Conservation (phyloP, 2,797 vertebrate genomes). For the Bryconaethiops microstoma region DNA sequence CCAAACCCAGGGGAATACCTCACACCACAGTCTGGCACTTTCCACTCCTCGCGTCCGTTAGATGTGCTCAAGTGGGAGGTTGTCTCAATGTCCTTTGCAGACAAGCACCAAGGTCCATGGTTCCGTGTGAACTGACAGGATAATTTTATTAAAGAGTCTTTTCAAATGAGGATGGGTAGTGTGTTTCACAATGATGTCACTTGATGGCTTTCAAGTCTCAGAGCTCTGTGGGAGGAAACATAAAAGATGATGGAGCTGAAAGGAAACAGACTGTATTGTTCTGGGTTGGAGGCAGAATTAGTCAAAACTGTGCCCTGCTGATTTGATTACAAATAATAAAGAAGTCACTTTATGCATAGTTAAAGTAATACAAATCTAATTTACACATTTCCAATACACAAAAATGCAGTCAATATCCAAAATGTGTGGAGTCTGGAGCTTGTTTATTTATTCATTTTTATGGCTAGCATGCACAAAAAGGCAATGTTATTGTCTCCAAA, state of each 20-base stretch:
- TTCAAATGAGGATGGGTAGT: constrained; percentile 56
- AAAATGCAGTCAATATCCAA: no score
- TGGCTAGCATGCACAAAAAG: no score
- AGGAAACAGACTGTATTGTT: neutral
- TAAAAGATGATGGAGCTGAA: constrained; percentile 17
- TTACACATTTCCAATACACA: no score
- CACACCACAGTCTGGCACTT: constrained; percentile 5
- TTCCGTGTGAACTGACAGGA: constrained; percentile 46
- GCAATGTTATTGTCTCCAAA: no score
- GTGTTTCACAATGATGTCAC: constrained; percentile 76
- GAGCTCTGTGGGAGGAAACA: constrained; percentile 76
- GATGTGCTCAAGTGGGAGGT: constrained; percentile 45
- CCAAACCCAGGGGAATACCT: constrained; percentile 27
- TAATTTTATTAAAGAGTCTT: constrained; percentile 49
- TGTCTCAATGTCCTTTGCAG: constrained; percentile 42
- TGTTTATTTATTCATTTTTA: no score
- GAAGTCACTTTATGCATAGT: no score
- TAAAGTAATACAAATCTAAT: no score
- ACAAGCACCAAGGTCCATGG: constrained; percentile 55
- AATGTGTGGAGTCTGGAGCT: no score
- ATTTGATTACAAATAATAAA: no score
- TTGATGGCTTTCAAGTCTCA: constrained; percentile 86
- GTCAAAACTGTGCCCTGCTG: no score
- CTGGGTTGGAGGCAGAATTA: no score
- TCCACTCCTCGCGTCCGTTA: constrained; percentile 18